A percentile compares a stretch with the other conserved stretches of the same genome.
Conservation (phyloP, 1,140 invertebrate species). For the Cydia pomonella region DNA sequence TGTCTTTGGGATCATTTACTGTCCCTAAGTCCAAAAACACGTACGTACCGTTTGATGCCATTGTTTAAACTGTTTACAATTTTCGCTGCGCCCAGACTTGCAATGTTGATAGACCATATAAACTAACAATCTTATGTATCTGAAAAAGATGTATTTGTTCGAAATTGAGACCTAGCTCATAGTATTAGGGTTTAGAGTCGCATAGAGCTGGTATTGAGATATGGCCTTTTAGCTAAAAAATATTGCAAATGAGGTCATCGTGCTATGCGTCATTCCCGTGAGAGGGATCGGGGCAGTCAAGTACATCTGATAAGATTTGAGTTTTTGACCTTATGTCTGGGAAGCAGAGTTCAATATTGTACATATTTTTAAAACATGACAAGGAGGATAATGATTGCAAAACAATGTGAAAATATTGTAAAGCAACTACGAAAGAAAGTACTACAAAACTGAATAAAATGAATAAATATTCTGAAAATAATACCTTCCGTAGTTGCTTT, state of each 20-base stretch:
- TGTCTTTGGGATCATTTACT: background rate
- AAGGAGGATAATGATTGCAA: too few relatives aligned
- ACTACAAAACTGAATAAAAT: too few relatives aligned
- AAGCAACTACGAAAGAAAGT: too few relatives aligned
- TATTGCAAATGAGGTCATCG: slow-evolving; percentile 6
- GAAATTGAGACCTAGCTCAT: background rate
- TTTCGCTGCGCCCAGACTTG: background rate
- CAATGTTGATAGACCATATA: background rate
- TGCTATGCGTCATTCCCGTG: slow-evolving; percentile 3
- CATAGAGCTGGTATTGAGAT: background rate
- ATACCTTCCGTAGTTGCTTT: too few relatives aligned
- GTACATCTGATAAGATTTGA: background rate
- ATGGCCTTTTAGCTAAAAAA: background rate
- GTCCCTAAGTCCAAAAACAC: slow-evolving; percentile 1
- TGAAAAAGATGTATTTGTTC: background rate
- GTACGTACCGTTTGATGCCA: slow-evolving; percentile 3
- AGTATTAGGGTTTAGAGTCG: background rate
- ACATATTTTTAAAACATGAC: too few relatives aligned
- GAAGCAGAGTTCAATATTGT: background rate
- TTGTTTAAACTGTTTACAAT: background rate
- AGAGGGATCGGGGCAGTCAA: background rate
- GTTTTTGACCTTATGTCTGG: background rate
- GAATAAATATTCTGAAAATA: too few relatives aligned
- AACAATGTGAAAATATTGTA: too few relatives aligned
- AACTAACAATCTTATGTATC: background rate